These are phyloP conservation scores for Linurgus olivaceus DNA, from an alignment of 2,797 vertebrate species.

Conservation along the genomic window DNA sequence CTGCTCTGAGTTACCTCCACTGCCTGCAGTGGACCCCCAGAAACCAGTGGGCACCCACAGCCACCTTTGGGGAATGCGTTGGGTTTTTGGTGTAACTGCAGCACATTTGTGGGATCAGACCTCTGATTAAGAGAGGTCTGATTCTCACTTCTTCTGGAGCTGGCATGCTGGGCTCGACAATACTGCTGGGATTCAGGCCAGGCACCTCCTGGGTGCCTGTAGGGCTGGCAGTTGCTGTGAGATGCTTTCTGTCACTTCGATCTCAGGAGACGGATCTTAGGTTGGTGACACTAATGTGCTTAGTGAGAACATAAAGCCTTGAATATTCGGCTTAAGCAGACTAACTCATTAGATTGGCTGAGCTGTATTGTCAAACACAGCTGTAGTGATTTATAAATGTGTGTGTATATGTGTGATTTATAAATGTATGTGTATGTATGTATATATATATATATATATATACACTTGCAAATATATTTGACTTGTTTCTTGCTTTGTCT, in stretches of 20 bases:
- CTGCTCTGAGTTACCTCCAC: background rate
- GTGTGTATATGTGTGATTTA: background rate
- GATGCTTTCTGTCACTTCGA: background rate
- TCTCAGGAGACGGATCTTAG: background rate
- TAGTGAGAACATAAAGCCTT: background rate
- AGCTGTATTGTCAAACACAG: background rate
- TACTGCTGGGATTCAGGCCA: background rate
- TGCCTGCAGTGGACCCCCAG: background rate
- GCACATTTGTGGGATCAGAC: rapidly evolving
- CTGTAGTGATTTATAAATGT: background rate
- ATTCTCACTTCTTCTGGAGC: background rate
- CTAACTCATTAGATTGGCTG: background rate
- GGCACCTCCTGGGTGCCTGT: background rate
- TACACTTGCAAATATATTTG: background rate
- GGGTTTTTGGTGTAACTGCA: background rate
- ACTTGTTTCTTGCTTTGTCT: background rate
- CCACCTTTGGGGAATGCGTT: rapidly evolving
- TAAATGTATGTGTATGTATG: too few relatives aligned
- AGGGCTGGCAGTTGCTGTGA: rapidly evolving
- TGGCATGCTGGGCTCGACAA: rapidly evolving
- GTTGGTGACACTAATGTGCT: background rate
- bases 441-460: too few relatives aligned
- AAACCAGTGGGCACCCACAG: background rate
- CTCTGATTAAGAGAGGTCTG: background rate
- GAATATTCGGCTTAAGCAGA: background rate